phyloP scores from a whole-genome alignment of 2,888 invertebrate genomes.

The Automeris io region DNA sequence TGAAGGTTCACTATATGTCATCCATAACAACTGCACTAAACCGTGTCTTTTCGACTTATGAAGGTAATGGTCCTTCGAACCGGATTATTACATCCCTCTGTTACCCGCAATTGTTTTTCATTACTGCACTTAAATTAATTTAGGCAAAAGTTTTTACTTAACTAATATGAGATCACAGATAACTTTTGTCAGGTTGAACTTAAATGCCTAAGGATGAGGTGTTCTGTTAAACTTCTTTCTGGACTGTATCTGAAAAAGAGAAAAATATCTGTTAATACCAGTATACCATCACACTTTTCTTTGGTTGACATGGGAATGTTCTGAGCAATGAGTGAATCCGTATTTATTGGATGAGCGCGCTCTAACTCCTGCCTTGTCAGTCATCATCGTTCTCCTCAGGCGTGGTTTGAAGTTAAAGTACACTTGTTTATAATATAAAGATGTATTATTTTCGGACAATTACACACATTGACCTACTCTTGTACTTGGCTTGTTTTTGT shows the following conservation, averaged over 20 bases:
- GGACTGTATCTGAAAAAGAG: conserved; percentile 57
- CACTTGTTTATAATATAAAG: too few relatives aligned
- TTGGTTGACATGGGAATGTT: too few relatives aligned
- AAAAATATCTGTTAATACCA: conserved; percentile 12
- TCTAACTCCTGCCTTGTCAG: too few relatives aligned
- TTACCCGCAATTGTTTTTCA: conserved; percentile 16
- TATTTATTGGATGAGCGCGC: too few relatives aligned
- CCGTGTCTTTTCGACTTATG: conserved; percentile 37
- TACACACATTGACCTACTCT: too few relatives aligned
- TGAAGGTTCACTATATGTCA: conserved; percentile 63
- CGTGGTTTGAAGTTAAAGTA: too few relatives aligned
- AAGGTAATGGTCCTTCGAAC: conserved; percentile 35
- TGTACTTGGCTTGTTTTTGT: too few relatives aligned
- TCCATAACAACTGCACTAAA: conserved; percentile 55
- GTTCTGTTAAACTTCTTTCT: conserved; percentile 49
- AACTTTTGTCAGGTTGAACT: conserved; percentile 68
- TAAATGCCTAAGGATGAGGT: conserved; percentile 57
- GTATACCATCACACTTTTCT: too few relatives aligned
- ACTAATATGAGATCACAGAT: conserved; percentile 71
- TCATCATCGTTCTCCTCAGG: too few relatives aligned
- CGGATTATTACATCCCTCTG: conserved; percentile 14
- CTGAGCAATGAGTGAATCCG: too few relatives aligned
- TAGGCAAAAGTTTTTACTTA: conserved; percentile 51
- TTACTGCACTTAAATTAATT: conserved; percentile 38
- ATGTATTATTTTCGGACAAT: too few relatives aligned